Evolutionary conservation across 2,888 invertebrate genomes (phyloP).

Genomic region (Heliothis peltigera): DNA sequence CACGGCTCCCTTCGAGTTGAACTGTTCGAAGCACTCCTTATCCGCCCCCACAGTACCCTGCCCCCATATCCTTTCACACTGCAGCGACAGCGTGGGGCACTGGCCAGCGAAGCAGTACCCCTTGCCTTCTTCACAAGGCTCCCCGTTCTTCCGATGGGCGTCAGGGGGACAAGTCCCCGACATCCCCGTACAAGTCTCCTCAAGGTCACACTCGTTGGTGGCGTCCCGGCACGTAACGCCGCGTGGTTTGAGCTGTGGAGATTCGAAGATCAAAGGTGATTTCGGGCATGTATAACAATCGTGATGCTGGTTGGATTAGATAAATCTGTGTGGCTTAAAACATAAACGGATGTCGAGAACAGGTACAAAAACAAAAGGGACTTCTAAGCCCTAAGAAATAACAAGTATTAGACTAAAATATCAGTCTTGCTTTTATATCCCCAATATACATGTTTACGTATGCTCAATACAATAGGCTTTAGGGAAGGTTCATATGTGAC

Average conservation of each 20-base stretch:
- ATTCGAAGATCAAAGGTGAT: neutral
- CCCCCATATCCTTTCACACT: conserved; percentile 98
- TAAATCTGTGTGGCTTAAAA: neutral
- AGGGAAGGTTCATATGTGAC: too few species aligned
- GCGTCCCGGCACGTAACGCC: conserved; percentile 96
- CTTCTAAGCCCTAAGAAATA: neutral
- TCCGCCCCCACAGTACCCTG: conserved; percentile 95
- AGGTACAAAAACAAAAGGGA: neutral
- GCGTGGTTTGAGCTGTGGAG: conserved; percentile 91
- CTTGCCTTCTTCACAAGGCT: conserved; percentile 92
- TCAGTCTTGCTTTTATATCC: neutral
- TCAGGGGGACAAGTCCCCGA: conserved; percentile 97
- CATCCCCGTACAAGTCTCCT: conserved; percentile 97
- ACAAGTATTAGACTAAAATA: conserved; percentile 1
- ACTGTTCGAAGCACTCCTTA: conserved; percentile 97
- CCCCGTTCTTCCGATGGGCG: conserved; percentile 97
- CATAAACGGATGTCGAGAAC: neutral
- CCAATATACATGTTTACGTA: neutral
- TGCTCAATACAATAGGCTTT: neutral
- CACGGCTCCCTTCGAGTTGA: conserved; percentile 98
- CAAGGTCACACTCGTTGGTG: conserved; percentile 98
- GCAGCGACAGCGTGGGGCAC: conserved; percentile 96
- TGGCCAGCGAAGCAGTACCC: conserved; percentile 98
- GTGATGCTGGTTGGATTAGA: neutral
- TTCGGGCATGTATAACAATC: neutral